Percentiles rank a stretch among this genome's conserved stretches.
phyloP scores from a whole-genome alignment of 2,888 invertebrate species.

The Eilema depressum region DNA sequence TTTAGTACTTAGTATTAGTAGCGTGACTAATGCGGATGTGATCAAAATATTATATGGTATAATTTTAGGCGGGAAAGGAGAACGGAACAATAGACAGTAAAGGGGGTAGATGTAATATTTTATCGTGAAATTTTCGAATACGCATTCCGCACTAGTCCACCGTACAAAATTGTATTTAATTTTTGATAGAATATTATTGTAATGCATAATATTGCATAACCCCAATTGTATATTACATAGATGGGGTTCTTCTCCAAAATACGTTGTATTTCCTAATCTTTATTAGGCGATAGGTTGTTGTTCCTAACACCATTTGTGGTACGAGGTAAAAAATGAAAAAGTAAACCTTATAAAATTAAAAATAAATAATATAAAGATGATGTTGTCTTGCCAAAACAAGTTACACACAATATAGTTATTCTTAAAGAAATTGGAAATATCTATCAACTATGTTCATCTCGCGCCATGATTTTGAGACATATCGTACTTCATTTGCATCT shows the following conservation, averaged over 20 bases:
- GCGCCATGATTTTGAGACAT: background rate
- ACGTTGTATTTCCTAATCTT: background rate
- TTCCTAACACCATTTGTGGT: background rate
- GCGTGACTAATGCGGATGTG: constrained; percentile 31
- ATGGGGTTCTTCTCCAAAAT: background rate
- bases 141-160: constrained; percentile 19
- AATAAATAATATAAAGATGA: background rate
- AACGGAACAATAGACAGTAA: background rate
- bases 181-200: background rate
- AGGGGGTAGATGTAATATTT: background rate
- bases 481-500: no score
- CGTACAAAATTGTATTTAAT: constrained; percentile 22
- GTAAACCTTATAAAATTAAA: background rate
- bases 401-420: background rate
- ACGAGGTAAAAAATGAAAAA: background rate
- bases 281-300: background rate
- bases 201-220: background rate
- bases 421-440: background rate
- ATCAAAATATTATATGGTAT: background rate
- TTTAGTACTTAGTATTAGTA: constrained; percentile 41
- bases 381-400: background rate
- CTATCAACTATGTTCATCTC: background rate
- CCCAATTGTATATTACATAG: background rate
- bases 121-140: background rate
- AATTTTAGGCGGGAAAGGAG: background rate